Evolutionary conservation across 2,888 invertebrate genomes (phyloP).

Genomic region (Eilema sororculum): DNA sequence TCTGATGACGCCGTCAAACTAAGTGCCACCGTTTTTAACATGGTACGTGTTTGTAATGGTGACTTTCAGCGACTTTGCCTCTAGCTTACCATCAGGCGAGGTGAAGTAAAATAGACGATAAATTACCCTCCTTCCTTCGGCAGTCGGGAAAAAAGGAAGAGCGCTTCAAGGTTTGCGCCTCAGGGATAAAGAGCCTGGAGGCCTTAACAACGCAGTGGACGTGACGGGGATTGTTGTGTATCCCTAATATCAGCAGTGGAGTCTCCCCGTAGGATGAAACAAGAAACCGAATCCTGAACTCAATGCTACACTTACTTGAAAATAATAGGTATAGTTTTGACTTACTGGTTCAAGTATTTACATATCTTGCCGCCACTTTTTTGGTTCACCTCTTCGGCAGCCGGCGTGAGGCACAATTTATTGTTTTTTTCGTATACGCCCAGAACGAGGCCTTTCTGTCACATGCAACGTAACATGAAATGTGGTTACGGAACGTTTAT

Average conservation of each 20-base stretch:
- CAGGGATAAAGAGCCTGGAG: too few species aligned
- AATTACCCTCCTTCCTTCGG: too few species aligned
- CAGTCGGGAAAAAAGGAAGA: not conserved
- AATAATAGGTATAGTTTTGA: constrained; percentile 18
- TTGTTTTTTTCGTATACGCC: constrained; percentile 80
- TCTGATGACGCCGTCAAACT: too few species aligned
- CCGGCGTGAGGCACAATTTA: constrained; percentile 78
- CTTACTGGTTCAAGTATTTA: constrained; percentile 83
- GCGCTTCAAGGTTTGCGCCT: not conserved
- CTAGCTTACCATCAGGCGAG: too few species aligned
- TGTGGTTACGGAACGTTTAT: not conserved
- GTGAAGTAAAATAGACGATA: too few species aligned
- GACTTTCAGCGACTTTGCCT: too few species aligned
- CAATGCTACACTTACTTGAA: not conserved
- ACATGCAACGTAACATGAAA: not conserved
- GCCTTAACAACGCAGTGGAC: not conserved
- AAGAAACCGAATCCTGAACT: not conserved
- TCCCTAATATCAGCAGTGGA: not conserved
- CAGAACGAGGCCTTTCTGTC: constrained; percentile 86
- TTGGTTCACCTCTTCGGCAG: constrained; percentile 83
- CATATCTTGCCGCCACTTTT: constrained; percentile 82
- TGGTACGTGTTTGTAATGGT: too few species aligned
- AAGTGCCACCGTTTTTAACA: too few species aligned
- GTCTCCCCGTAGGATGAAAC: not conserved
- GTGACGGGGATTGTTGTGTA: not conserved